These are phyloP conservation scores for Drosophila erecta DNA, from an alignment of 1,140 invertebrate species.

Conservation along the genomic window DNA sequence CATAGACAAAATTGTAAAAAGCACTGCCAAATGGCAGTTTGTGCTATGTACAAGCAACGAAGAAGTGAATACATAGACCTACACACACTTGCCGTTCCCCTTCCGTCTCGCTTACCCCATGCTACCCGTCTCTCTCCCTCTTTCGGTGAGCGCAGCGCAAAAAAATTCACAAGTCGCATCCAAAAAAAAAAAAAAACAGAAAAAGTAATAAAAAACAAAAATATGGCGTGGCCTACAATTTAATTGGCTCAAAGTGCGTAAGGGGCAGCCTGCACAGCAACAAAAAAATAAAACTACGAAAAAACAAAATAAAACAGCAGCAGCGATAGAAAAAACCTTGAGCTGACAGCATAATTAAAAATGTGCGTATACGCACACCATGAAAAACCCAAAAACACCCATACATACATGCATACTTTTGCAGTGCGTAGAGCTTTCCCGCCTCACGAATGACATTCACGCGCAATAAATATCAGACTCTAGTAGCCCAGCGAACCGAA, in stretches of 20 bases:
- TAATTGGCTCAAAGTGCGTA: conserved; percentile 77
- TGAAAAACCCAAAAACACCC: conserved; percentile 10
- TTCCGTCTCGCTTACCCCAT: conserved; percentile 3
- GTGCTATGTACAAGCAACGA: conserved; percentile 31
- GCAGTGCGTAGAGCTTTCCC: conserved; percentile 72
- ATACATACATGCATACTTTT: conserved; percentile 40
- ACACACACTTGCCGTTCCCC: conserved; percentile 31
- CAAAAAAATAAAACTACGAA: conserved; percentile 58
- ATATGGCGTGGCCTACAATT: conserved; percentile 72
- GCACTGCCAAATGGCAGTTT: conserved; percentile 17
- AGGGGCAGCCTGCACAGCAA: conserved; percentile 68
- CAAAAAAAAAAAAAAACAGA: conserved; percentile 16
- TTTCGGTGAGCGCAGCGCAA: conserved; percentile 27
- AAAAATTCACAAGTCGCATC: conserved; percentile 64
- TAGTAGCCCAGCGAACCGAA: conserved; percentile 8
- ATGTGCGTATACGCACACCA: conserved; percentile 72
- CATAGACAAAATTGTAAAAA: conserved; percentile 39
- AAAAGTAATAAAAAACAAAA: not conserved
- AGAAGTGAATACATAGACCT: conserved; percentile 37
- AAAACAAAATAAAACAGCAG: conserved; percentile 38
- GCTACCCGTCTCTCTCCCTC: not conserved
- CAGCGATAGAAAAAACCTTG: conserved; percentile 77
- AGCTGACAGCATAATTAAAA: conserved; percentile 82
- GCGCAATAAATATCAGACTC: conserved; percentile 72
- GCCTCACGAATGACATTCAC: conserved; percentile 79